These are phyloP conservation scores for Phrynosoma platyrhinos DNA, from an alignment of 2,113 vertebrate species.

Conservation along the genomic window DNA sequence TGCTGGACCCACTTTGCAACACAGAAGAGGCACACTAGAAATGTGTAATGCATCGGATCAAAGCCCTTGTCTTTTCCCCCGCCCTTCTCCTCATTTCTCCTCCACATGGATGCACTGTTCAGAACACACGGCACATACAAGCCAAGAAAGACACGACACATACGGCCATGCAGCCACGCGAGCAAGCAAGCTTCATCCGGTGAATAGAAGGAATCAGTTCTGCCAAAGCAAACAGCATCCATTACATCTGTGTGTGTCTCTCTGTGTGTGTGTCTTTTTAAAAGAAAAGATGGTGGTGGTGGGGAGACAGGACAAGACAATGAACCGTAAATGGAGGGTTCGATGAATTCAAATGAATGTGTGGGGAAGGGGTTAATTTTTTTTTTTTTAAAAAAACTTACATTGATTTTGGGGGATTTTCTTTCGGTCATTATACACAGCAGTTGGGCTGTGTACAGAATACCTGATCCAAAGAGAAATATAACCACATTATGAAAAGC, in stretches of 20 bases:
- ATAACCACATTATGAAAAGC: slow-evolving; percentile 62
- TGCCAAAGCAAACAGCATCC: slow-evolving; percentile 13
- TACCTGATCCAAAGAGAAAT: slow-evolving; percentile 69
- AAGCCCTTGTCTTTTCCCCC: background rate
- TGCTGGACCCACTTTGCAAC: too few relatives aligned
- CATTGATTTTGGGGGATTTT: slow-evolving; percentile 69
- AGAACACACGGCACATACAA: fast-evolving
- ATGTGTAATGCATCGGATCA: too few relatives aligned
- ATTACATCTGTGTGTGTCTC: too few relatives aligned
- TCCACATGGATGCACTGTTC: fast-evolving
- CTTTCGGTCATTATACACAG: slow-evolving; percentile 72
- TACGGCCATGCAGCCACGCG: background rate
- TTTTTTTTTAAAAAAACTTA: slow-evolving; percentile 50
- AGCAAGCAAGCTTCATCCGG: background rate
- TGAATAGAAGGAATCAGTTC: background rate
- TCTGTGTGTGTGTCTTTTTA: too few relatives aligned
- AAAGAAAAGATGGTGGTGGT: background rate
- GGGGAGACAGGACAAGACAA: background rate
- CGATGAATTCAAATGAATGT: background rate
- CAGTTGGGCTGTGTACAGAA: slow-evolving; percentile 65
- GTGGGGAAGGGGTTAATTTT: background rate
- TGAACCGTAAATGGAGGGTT: background rate
- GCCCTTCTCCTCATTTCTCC: background rate
- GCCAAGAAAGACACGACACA: fast-evolving
- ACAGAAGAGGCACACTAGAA: too few relatives aligned